Base-by-base conservation (phyloP, 2,888 invertebrate genomes). In the Flabesymbios commensalis region DNA sequence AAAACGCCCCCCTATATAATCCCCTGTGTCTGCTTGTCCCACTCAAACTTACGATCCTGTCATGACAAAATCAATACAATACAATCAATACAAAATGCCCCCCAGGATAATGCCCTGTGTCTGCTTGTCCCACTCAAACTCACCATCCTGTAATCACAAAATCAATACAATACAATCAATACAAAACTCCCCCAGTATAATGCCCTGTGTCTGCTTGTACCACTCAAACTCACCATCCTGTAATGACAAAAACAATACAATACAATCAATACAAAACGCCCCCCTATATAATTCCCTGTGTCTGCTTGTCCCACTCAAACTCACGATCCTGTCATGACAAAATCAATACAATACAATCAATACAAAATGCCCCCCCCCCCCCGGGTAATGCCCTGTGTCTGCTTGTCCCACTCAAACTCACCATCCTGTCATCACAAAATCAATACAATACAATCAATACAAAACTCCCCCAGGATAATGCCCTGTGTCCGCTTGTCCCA, bases 211-310 rank as follows among this genome's bases (percentile, higher is more conserved):
- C 43, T 70, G 63, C 47, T 72, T 69, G 56, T 71, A 70, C 81
- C 81, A 81, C 47, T 65, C 53, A 54, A 80, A 80, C 49, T 79
- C 76, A 43, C 79, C 80, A 41, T 65, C 64, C 57, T 58, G 29
- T 24, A 31, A 36, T 5, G 22, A 28, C 7, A 49, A 7, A 49
- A 22, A n/a, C n/a, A n/a, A n/a, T n/a, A n/a, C n/a, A n/a, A n/a
- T n/a, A n/a, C n/a, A n/a, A n/a, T n/a, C n/a, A n/a, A n/a, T n/a
- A 81, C 75, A 80, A 81, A 65, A 81, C 80, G 3, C 79, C 69
- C 1, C 78, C 78, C 3, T 81, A 69, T 7, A 81, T 72, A n/a
- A 74, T 54, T 1, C 79, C 80, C 54, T 78, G 77, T 19, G 74
- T 72, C 39, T 69, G 61, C 45, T 71, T 68, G 56, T 72, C 71